A percentile compares a stretch with the other conserved stretches of the same genome.
phyloP scores from a whole-genome alignment of 2,797 vertebrate species.

The Nyctibius grandis region DNA sequence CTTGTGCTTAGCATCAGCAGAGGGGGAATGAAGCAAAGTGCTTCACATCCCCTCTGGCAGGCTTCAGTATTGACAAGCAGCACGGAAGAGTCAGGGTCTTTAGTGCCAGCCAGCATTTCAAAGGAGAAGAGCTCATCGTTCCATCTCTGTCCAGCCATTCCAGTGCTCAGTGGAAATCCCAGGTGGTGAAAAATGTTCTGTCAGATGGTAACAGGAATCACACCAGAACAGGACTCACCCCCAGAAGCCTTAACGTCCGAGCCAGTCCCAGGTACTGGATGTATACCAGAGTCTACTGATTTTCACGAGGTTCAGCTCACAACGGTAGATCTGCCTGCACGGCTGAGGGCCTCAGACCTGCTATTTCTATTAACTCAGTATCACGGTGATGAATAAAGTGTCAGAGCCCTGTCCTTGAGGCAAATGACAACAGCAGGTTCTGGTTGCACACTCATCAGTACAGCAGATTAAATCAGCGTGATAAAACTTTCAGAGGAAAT shows the following conservation, averaged over 20 bases:
- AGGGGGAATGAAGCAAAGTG: background rate
- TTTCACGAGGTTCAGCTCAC: background rate
- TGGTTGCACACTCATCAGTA: background rate
- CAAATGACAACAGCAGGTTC: background rate
- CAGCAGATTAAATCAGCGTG: background rate
- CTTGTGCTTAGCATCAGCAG: background rate
- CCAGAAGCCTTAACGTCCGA: background rate
- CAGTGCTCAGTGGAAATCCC: background rate
- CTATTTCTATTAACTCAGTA: background rate
- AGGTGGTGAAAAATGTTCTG: background rate
- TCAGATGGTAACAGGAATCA: background rate
- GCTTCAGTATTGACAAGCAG: background rate
- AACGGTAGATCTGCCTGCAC: background rate
- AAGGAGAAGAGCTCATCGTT: background rate
- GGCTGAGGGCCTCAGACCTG: background rate
- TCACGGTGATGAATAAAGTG: background rate
- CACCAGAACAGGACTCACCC: background rate
- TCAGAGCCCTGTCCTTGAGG: background rate
- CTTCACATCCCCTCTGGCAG: background rate
- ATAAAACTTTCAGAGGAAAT: background rate
- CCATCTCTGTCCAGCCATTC: background rate
- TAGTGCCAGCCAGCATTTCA: background rate
- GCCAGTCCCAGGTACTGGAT: background rate
- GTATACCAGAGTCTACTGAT: background rate
- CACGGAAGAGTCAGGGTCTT: background rate